Conservation (phyloP, 2,797 vertebrate genomes). For the Lepus townsendii region DNA sequence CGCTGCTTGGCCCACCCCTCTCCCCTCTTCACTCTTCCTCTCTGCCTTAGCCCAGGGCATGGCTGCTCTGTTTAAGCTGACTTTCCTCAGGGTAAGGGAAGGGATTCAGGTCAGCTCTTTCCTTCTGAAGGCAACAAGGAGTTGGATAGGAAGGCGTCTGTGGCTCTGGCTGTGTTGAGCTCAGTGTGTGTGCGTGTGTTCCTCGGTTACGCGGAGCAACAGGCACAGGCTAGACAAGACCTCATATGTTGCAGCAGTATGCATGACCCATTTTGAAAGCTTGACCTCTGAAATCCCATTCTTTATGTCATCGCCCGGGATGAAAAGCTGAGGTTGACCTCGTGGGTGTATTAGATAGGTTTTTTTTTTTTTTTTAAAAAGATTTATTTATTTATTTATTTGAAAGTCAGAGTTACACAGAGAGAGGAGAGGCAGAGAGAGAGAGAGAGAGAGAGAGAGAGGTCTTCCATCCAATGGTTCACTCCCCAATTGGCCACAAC, state of each 20-base stretch:
- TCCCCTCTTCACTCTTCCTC: background rate
- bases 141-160: background rate
- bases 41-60: background rate
- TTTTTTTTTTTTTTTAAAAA: too few relatives aligned
- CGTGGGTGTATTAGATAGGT: background rate
- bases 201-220: fast-evolving
- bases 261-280: background rate
- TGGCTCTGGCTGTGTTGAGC: background rate
- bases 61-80: background rate
- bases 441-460: too few relatives aligned
- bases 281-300: background rate
- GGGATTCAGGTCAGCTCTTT: background rate
- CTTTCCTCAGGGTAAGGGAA: background rate
- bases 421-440: too few relatives aligned
- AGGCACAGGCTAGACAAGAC: too few relatives aligned
- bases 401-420: too few relatives aligned
- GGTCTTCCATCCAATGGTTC: too few relatives aligned
- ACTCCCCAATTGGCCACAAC: too few relatives aligned
- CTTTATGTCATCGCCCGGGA: background rate
- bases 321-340: background rate
- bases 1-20: background rate
- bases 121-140: background rate
- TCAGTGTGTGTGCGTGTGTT: background rate
- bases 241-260: background rate
- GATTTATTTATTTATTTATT: too few relatives aligned